phyloP scores from a whole-genome alignment of 1,140 invertebrate genomes.

The Drosophila lacertosa region DNA sequence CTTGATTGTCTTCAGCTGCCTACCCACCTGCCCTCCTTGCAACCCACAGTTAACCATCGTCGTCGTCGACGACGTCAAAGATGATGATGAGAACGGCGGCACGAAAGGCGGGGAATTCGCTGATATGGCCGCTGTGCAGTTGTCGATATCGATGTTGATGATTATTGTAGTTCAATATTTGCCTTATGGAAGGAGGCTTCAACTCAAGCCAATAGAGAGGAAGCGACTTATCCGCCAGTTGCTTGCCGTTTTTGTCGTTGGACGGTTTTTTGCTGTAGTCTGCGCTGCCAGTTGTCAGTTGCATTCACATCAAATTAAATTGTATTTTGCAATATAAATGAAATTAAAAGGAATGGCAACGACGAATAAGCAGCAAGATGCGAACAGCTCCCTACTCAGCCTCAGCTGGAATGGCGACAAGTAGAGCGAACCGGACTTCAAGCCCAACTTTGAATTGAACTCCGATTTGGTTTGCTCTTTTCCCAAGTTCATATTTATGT shows the following conservation, averaged over 20 bases:
- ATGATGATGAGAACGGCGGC: conserved; percentile 36
- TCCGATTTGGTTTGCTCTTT: conserved; percentile 42
- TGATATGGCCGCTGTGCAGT: conserved; percentile 39
- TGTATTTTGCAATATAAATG: conserved; percentile 82
- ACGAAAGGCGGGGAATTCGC: conserved; percentile 43
- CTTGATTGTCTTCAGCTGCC: conserved; percentile 71
- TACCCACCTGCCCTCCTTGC: conserved; percentile 17
- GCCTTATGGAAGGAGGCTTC: conserved; percentile 63
- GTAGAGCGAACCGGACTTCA: conserved; percentile 30
- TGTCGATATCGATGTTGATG: conserved; percentile 65
- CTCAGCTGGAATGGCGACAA: conserved; percentile 39
- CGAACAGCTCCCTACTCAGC: background rate
- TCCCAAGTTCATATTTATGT: conserved; percentile 48
- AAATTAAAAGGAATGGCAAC: conserved; percentile 80
- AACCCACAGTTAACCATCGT: conserved; percentile 16
- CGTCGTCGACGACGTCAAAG: conserved; percentile 4
- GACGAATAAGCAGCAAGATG: conserved; percentile 50
- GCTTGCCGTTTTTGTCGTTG: conserved; percentile 34
- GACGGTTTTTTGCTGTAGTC: conserved; percentile 6
- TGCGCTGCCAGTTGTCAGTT: conserved; percentile 71
- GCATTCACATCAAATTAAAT: conserved; percentile 81
- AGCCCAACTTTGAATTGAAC: background rate
- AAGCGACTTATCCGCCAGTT: conserved; percentile 29
- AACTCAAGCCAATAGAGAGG: conserved; percentile 12
- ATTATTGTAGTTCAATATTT: conserved; percentile 83